Evolutionary conservation across 2,113 vertebrate genomes (phyloP).

Genomic region (Dipodomys ordii): DNA sequence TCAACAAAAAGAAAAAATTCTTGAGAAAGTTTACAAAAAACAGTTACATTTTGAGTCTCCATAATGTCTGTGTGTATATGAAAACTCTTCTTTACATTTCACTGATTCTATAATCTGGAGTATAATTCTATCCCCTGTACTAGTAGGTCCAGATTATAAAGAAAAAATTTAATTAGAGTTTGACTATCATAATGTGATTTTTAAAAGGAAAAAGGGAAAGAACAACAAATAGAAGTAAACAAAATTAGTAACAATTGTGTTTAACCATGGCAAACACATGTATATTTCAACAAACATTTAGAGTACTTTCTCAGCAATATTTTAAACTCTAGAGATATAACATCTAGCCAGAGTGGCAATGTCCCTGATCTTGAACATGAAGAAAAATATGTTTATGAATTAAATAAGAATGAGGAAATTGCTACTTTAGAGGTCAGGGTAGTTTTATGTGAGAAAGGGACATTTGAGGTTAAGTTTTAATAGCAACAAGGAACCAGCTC

Average conservation of each 20-base stretch:
- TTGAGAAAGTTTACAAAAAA: background rate
- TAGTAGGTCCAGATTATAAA: background rate
- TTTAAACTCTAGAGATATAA: background rate
- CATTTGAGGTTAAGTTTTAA: background rate
- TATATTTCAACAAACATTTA: slow-evolving; percentile 30
- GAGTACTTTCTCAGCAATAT: background rate
- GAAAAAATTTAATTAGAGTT: background rate
- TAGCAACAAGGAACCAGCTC: background rate
- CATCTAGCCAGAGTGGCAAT: background rate
- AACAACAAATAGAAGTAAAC: background rate
- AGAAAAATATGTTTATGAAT: slow-evolving; percentile 20
- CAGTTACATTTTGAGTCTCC: background rate
- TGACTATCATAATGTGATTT: background rate
- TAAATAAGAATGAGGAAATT: background rate
- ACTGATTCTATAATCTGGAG: background rate
- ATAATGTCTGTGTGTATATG: background rate
- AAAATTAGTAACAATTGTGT: slow-evolving; percentile 10
- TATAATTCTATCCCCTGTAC: background rate
- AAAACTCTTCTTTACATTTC: background rate
- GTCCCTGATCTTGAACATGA: background rate
- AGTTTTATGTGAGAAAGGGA: background rate
- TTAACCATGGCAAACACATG: background rate
- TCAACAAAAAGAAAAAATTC: slow-evolving; percentile 24
- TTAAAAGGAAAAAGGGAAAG: background rate
- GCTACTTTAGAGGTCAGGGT: background rate